Conservation (phyloP, 2,888 invertebrate species). For the Drosophila infuscata region DNA sequence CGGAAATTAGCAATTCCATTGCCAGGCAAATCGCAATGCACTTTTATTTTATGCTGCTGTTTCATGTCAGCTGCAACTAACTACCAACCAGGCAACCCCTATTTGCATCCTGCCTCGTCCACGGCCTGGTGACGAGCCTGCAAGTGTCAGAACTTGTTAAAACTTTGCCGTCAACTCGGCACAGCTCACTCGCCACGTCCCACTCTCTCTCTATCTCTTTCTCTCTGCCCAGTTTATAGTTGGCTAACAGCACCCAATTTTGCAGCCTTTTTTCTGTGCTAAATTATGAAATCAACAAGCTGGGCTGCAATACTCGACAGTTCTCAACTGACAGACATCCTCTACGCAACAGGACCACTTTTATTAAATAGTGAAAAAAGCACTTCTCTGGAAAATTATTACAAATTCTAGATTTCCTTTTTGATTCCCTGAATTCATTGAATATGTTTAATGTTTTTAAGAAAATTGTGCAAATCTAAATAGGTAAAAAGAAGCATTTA, state of each 20-base stretch:
- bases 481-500: not conserved
- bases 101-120: not conserved
- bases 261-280: slow-evolving; percentile 24
- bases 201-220: not conserved
- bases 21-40: slow-evolving; percentile 66
- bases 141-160: slow-evolving; percentile 81
- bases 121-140: slow-evolving; percentile 45
- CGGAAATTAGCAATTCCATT: slow-evolving; percentile 81
- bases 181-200: slow-evolving; percentile 23
- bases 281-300: slow-evolving; percentile 66
- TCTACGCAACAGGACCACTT: not conserved
- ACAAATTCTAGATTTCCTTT: not conserved
- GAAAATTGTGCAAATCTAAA: not conserved
- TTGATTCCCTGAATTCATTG: not conserved
- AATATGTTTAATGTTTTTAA: not conserved
- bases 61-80: slow-evolving; percentile 53
- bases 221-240: slow-evolving; percentile 6
- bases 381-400: not conserved
- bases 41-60: slow-evolving; percentile 56
- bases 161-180: slow-evolving; percentile 75
- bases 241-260: slow-evolving; percentile 12
- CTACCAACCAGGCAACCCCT: slow-evolving; percentile 5
- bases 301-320: not conserved
- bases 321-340: not conserved
- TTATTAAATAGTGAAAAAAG: not conserved